A percentile compares a stretch with the other conserved stretches of the same genome.
These are phyloP conservation scores for Prolemur simus DNA, from an alignment of 2,113 vertebrate genomes.

Conservation along the genomic window DNA sequence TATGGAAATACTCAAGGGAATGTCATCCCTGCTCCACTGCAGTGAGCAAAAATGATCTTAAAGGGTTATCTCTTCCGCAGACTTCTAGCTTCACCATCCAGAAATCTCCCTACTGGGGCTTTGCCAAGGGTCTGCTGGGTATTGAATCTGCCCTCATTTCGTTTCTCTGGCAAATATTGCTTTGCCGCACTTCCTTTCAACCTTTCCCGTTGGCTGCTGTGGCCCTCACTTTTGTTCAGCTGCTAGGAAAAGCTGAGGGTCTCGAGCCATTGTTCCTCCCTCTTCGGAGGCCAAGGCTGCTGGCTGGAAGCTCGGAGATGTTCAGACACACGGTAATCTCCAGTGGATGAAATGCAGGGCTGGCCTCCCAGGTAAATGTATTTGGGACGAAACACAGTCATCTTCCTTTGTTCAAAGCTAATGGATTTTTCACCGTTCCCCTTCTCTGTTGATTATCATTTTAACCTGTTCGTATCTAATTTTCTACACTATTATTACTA, in stretches of 20 bases:
- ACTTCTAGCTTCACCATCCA: neutral
- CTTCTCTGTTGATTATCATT: neutral
- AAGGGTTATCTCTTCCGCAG: neutral
- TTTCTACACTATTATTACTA: neutral
- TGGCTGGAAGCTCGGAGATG: neutral
- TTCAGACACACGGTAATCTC: neutral
- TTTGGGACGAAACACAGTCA: neutral
- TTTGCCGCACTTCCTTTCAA: accelerated
- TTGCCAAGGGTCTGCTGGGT: neutral
- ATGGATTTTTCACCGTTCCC: neutral
- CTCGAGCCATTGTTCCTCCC: neutral
- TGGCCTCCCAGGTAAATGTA: too few relatives aligned
- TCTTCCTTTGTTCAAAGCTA: neutral
- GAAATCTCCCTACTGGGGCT: neutral
- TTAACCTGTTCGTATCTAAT: neutral
- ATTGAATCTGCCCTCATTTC: neutral
- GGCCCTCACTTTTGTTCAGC: neutral
- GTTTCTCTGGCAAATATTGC: neutral
- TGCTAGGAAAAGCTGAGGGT: neutral
- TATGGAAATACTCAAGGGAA: neutral
- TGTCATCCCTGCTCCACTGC: neutral
- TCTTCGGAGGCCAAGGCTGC: neutral
- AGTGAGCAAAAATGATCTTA: neutral
- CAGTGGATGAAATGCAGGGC: neutral
- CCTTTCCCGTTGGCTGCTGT: too few relatives aligned